A percentile compares a stretch with the other conserved stretches of the same genome.
These are phyloP conservation scores for Drosophila nikananu DNA, from an alignment of 1,140 invertebrate genomes.

Conservation along the genomic window DNA sequence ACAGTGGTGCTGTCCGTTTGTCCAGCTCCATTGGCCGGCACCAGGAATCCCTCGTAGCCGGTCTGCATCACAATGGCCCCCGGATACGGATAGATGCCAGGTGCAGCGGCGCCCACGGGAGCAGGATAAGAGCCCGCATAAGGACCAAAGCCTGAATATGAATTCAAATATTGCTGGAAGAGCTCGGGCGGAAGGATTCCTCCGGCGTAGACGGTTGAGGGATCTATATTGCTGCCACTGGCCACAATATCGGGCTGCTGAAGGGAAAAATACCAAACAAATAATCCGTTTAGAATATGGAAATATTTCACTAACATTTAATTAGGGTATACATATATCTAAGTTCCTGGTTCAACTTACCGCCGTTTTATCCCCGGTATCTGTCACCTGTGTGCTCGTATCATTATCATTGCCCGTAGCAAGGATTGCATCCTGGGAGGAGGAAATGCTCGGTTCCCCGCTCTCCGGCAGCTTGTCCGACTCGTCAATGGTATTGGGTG, in stretches of 20 bases:
- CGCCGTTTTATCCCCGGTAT: constrained; percentile 29
- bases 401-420: constrained; percentile 27
- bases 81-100: constrained; percentile 70
- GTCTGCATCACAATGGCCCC: constrained; percentile 78
- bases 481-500: constrained; percentile 59
- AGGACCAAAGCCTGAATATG: constrained; percentile 71
- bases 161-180: constrained; percentile 81
- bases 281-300: not conserved
- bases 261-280: not conserved
- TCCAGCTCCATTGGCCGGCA: constrained; percentile 50
- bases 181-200: constrained; percentile 73
- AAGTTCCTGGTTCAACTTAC: constrained; percentile 29
- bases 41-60: constrained; percentile 84
- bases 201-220: constrained; percentile 66
- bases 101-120: constrained; percentile 44
- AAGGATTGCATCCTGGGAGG: not conserved
- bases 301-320: not conserved
- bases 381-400: constrained; percentile 10
- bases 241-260: constrained; percentile 59
- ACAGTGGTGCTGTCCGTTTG: constrained; percentile 41
- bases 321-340: not conserved
- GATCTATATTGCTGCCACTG: constrained; percentile 66
- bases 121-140: constrained; percentile 57
- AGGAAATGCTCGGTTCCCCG: constrained; percentile 9
- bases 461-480: constrained; percentile 54